Evolutionary conservation across 2,888 invertebrate genomes (phyloP).

Genomic region (Erebia epiphron): DNA sequence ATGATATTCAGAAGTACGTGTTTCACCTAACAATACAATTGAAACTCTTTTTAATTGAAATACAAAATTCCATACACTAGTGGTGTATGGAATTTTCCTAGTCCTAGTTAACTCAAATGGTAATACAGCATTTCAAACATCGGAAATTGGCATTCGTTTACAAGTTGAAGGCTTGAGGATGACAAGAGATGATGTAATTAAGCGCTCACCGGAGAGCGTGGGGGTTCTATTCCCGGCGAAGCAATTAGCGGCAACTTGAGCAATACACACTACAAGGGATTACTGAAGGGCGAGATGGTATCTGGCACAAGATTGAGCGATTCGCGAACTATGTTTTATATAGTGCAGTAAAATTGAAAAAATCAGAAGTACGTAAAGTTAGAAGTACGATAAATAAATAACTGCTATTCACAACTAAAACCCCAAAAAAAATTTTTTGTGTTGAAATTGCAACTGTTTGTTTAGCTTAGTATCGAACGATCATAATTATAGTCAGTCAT

Average conservation of each 20-base stretch:
- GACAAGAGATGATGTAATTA: conserved; percentile 48
- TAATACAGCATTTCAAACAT: neutral
- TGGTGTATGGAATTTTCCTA: no score
- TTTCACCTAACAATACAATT: no score
- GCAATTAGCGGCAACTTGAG: conserved; percentile 58
- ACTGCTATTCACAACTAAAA: no score
- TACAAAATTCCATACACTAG: no score
- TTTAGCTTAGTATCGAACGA: no score
- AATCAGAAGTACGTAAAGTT: no score
- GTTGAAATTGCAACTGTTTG: no score
- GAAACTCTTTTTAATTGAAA: no score
- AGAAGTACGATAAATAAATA: no score
- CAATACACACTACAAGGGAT: conserved; percentile 46
- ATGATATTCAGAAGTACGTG: no score
- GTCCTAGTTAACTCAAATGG: neutral
- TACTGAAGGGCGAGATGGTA: conserved; percentile 28
- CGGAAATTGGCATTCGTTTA: conserved; percentile 29
- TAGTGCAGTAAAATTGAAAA: neutral
- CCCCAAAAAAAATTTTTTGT: no score
- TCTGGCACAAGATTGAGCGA: conserved; percentile 43
- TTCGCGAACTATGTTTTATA: conserved; percentile 31
- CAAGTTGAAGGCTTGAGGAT: conserved; percentile 35
- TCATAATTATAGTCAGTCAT: no score
- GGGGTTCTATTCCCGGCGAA: conserved; percentile 46
- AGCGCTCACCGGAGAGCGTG: conserved; percentile 44